Evolutionary conservation across 2,888 invertebrate species (phyloP), one percentile per base, ranked within the genome.

Genomic region (Rhagonycha lutea): DNA sequence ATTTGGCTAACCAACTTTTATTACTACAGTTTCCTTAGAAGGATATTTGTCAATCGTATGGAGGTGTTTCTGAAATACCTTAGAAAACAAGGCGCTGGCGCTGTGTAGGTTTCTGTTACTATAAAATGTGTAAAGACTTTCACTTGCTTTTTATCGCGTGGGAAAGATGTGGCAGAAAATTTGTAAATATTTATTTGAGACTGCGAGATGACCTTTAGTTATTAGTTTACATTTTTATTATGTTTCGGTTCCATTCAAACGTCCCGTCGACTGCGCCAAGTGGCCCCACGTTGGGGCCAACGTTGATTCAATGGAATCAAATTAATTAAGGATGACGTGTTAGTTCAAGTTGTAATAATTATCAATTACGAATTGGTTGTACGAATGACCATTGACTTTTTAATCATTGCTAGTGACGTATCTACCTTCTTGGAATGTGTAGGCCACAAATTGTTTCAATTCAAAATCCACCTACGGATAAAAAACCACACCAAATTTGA

Each of bases 391-490:
- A 47, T 47, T 47, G 47, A 47, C 47, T 47, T 8, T n/a, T 47
- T 47, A 47, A 47, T 47, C 47, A 47, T 47, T 47, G 47, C 4
- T 7, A 47, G 26, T 32, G 69, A 69, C 61, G 60, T 69, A 60
- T 60, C 14, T 61, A 69, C 26, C 62, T 74, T 70, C 68, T 26
- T 28, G 32, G 70, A 67, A 74, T 71, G 74, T 62, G 74, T 74
- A 29, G 74, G 74, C 65, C 32, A 70, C 70, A 62, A 70, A 70
- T 70, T 70, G 70, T 70, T 70, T 70, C 24, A 24, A 70, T 70
- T 70, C 26, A 28, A 67, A 26, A n/a, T 14, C 61, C 61, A 61
- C 70, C 70, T 70, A 70, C 70, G 28, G 4, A 5, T 68, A 28
- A 18, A n/a, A 68, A 65, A 71, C 71, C 71, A 47, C 71, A 71